Evolutionary conservation across 2,113 vertebrate genomes (phyloP), one percentile per base, ranked within the genome.

Genomic region (Ptilonorhynchus violaceus): DNA sequence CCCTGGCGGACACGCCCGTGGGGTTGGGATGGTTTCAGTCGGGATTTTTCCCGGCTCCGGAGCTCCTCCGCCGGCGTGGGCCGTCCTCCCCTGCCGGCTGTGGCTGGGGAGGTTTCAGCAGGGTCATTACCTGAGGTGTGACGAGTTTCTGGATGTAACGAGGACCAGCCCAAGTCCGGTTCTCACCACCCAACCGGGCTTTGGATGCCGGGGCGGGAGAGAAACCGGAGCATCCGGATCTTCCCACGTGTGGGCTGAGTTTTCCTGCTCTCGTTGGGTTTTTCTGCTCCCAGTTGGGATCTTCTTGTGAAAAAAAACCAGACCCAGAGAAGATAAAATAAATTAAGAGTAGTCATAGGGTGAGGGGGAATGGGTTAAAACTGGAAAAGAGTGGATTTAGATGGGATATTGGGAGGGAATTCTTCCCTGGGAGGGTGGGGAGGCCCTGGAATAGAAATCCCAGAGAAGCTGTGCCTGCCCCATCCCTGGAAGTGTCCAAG

Each of bases 61-160:
- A 46, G 44, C 68, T 89, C 60, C 84, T 89, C 66, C 0, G 0
- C 25, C 15, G 2, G 30, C 11, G 8, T 62, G 53, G 53, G 63
- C 35, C 85, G 41, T 85, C 44, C 52, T 39, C 53, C 68, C 68
- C 30, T 35, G 22, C 7, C 53, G 37, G 23, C 12, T 1, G 3
- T 72, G 53, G 76, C 82, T 0, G 2, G 20, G 7, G 59, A 91
- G 79, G 83, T 93, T 92, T 89, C 95, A 92, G 55, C 85, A 28
- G 19, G 42, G 59, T 50, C 92, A 96, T 96, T 96, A 93, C 44
- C 13, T 0, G 31, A 96, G 88, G 95, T 56, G 96, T 96, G 92
- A 93, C 88, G 13, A 78, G 96, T 96, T 96, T 96, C 92, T 94
- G 89, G 92, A 91, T 12, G 90, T 84, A 93, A 96, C 2, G 3